Percentiles rank a stretch among this genome's conserved stretches.
Conservation (phyloP, 2,113 vertebrate genomes). For the Dasyornis broadbenti region DNA sequence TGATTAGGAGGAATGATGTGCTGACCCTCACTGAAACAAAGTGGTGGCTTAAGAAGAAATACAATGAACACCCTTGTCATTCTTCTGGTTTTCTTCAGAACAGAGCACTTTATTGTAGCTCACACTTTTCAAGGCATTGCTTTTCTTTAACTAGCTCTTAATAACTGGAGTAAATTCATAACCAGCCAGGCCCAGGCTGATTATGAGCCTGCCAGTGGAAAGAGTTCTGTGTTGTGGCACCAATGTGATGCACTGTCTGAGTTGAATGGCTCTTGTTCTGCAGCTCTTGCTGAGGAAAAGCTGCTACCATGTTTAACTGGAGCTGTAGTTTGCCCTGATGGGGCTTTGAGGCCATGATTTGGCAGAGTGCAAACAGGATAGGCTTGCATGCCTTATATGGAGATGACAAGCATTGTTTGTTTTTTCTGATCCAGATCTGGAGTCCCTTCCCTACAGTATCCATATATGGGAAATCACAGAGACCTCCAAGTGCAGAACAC, state of each 20-base stretch:
- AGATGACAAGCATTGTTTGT: neutral
- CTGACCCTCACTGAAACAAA: slow-evolving; percentile 20
- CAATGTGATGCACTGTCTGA: neutral
- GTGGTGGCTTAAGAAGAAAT: neutral
- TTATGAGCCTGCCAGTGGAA: neutral
- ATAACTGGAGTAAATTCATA: neutral
- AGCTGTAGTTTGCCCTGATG: neutral
- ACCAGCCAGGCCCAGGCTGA: neutral
- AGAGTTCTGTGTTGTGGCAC: neutral
- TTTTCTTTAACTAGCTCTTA: neutral
- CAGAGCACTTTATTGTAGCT: neutral
- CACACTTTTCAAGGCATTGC: neutral
- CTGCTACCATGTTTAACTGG: neutral
- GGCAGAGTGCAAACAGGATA: neutral
- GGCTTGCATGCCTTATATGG: neutral
- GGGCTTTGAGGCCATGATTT: neutral
- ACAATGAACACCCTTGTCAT: neutral
- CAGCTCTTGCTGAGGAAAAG: neutral
- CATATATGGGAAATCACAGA: neutral
- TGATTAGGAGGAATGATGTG: slow-evolving; percentile 15
- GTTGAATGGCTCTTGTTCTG: neutral
- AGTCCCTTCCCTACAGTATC: neutral
- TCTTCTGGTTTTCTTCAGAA: neutral
- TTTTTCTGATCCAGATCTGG: neutral
- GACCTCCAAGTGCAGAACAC: neutral